These are phyloP conservation scores for Triplophysa rosa DNA, from an alignment of 2,113 vertebrate species.

Conservation along the genomic window DNA sequence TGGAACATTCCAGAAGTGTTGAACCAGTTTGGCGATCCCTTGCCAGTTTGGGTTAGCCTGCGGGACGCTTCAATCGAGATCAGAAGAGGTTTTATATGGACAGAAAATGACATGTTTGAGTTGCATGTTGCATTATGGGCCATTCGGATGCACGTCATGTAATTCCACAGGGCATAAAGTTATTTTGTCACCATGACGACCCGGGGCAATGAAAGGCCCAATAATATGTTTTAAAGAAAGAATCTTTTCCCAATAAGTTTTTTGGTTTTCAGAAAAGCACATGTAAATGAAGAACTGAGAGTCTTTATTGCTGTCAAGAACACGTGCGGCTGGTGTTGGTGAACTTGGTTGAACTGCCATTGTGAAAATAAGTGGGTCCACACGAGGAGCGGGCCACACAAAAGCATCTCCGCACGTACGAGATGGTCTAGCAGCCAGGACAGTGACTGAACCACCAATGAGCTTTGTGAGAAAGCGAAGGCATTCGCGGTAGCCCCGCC, in stretches of 20 bases:
- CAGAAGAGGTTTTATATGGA: background rate
- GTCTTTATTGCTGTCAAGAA: background rate
- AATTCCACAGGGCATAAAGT: background rate
- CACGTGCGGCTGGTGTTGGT: background rate
- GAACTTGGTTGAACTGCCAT: slow-evolving; percentile 3
- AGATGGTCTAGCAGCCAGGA: slow-evolving; percentile 40
- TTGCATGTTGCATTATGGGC: background rate
- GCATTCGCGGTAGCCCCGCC: slow-evolving; percentile 65
- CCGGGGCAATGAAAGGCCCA: background rate
- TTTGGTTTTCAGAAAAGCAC: no score
- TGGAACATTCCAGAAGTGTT: slow-evolving; percentile 22
- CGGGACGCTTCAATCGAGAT: background rate
- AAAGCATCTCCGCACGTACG: slow-evolving; percentile 8
- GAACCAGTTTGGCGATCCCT: background rate
- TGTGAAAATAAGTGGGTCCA: slow-evolving; percentile 22
- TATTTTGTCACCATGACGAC: slow-evolving; percentile 7
- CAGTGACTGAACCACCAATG: slow-evolving; percentile 55
- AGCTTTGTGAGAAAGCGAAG: slow-evolving; percentile 72
- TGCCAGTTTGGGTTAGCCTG: background rate
- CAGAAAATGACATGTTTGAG: slow-evolving; percentile 22
- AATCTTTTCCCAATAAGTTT: background rate
- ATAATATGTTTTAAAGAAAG: background rate
- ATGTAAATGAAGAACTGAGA: slow-evolving; percentile 4
- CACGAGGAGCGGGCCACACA: slow-evolving; percentile 52
- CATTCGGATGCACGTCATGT: background rate